These are phyloP conservation scores for Campylorhamphus procurvoides DNA, from an alignment of 2,113 vertebrate species.

Conservation along the genomic window DNA sequence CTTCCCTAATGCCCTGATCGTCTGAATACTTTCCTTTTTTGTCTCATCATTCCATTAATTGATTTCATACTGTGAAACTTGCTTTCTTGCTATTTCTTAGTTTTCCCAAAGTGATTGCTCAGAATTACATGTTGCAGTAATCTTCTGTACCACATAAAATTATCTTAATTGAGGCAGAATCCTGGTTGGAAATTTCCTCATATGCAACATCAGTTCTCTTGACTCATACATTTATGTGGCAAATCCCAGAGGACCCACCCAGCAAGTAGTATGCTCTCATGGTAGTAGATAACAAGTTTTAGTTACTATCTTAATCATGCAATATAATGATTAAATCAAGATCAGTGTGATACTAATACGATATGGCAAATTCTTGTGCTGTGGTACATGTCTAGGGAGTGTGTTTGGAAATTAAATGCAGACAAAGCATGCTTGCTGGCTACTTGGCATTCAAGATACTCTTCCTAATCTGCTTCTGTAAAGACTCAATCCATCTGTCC, in stretches of 20 bases:
- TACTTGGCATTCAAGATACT: background rate
- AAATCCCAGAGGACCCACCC: background rate
- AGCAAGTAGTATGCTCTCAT: background rate
- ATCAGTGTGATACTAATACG: background rate
- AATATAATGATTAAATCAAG: background rate
- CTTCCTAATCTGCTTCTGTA: background rate
- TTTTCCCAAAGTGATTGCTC: background rate
- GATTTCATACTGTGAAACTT: background rate
- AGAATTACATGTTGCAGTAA: background rate
- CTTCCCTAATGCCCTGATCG: background rate
- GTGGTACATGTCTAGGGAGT: background rate
- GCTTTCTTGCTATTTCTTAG: background rate
- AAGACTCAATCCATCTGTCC: background rate
- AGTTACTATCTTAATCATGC: background rate
- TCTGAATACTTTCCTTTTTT: background rate
- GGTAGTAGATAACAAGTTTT: background rate
- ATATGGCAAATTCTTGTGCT: background rate
- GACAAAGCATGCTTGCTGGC: background rate
- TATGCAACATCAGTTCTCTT: background rate
- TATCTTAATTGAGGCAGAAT: background rate
- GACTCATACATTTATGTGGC: background rate
- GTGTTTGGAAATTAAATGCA: background rate
- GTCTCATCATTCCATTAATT: background rate
- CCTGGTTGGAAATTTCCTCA: background rate
- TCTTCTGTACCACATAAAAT: background rate